These are phyloP conservation scores for Stichodactyla mertensii DNA, from an alignment of 64 coral and sea anemone genomes.

Conservation along the genomic window DNA sequence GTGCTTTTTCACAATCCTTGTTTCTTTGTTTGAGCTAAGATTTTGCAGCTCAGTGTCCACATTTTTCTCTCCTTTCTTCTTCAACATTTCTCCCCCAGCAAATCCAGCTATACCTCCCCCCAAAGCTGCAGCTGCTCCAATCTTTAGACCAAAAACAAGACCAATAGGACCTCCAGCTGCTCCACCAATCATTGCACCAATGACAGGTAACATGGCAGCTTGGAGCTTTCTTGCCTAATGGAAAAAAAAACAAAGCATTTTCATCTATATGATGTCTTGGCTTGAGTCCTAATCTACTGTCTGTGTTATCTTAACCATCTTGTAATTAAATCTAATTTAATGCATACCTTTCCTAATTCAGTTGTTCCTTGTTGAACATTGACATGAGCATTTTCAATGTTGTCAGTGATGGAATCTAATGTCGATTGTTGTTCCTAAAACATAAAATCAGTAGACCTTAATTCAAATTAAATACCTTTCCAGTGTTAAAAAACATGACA, in stretches of 20 bases:
- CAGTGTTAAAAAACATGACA: no score
- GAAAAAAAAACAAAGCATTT: not conserved
- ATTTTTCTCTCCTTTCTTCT: slow-evolving; percentile 47
- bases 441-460: not conserved
- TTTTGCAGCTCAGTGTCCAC: slow-evolving; percentile 83
- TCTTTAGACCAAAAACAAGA: slow-evolving; percentile 62
- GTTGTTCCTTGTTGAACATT: slow-evolving; percentile 66
- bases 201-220: slow-evolving; percentile 54
- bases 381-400: slow-evolving; percentile 77
- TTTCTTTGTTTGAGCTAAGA: slow-evolving; percentile 57
- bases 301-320: no score
- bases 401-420: slow-evolving; percentile 79
- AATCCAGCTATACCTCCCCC: slow-evolving; percentile 64
- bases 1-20: slow-evolving; percentile 8
- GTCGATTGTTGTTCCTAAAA: slow-evolving; percentile 82
- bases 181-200: slow-evolving; percentile 69
- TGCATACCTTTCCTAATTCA: slow-evolving; percentile 57
- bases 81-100: slow-evolving; percentile 63
- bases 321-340: not conserved
- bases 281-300: no score
- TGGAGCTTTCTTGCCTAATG: slow-evolving; percentile 75
- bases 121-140: slow-evolving; percentile 65
- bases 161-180: slow-evolving; percentile 71
- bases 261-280: not conserved
- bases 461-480: not conserved